phyloP scores from a whole-genome alignment of 2,113 vertebrate species.

The Channa argus region DNA sequence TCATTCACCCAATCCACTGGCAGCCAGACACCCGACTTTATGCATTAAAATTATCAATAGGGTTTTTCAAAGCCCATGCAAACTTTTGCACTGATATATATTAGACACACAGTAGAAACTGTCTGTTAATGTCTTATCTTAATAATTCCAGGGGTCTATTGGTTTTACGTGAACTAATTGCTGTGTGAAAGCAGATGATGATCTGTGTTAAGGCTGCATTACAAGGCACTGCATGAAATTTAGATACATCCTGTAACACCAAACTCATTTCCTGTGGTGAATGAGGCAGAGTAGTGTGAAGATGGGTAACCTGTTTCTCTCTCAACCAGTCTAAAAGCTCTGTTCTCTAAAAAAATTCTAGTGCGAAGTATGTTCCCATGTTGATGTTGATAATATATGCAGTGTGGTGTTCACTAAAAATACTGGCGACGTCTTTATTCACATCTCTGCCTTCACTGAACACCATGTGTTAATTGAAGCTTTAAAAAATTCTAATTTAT shows the following conservation, averaged over 20 bases:
- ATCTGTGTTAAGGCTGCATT: background rate
- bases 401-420: background rate
- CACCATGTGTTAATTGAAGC: background rate
- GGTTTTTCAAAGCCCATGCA: too few relatives aligned
- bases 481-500: background rate
- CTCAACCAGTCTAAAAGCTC: background rate
- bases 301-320: background rate
- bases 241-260: slow-evolving; percentile 16
- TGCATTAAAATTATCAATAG: too few relatives aligned
- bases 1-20: too few relatives aligned
- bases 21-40: too few relatives aligned
- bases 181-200: background rate
- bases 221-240: background rate
- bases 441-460: background rate
- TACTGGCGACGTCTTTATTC: background rate
- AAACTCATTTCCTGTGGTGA: slow-evolving; percentile 42
- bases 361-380: background rate
- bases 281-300: slow-evolving; percentile 9
- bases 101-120: too few relatives aligned
- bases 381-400: background rate
- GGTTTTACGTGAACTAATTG: background rate
- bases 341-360: background rate
- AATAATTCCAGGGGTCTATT: too few relatives aligned
- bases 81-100: too few relatives aligned
- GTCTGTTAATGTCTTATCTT: too few relatives aligned